Evolutionary conservation across 2,888 invertebrate species (phyloP), one percentile per base, ranked within the genome.

Genomic region (Noctua pronuba): DNA sequence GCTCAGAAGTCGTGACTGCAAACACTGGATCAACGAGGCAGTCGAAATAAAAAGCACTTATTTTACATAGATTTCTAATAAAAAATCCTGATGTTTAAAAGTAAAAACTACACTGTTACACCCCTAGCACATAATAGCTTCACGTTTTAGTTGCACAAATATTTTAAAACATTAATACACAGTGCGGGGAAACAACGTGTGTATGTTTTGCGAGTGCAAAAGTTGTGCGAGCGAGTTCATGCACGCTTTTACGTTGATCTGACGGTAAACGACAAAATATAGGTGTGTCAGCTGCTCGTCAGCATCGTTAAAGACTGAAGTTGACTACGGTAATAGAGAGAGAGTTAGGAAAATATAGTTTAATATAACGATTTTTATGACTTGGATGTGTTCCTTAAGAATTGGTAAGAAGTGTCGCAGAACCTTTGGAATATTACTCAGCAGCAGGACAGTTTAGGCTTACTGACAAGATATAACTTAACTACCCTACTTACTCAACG

Each of bases 271-370:
- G 65, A 73, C 70, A 79, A 73, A 86, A 79, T 64, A 73, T 55
- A 65, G 62, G 64, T 64, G 52, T 87, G 67, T 70, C 87, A 86
- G 70, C 62, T 73, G 80, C 64, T 73, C 75, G 73, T 86, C 80
- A 86, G 58, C 24, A 28, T 86, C 68, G 68, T 72, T 74, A 55
- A 68, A 72, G 41, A 67, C 52, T 62, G 16, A 13, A 46, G 58
- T 68, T 28, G 28, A 69, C n/a, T 77, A 21, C 16, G 21, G 44
- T 35, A 31, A 44, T 60, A 46, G 69, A 46, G 55, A 69, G 13
- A 1, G 10, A 31, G 16, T 70, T 77, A 49, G n/a, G 16, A 60
- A 58, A 80, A 80, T 60, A 24, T 38, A 24, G 44, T 28, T 44
- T 18, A 44, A 64, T 35, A 35, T 62, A 52, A 35, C 52, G 24